Evolutionary conservation across 2,113 vertebrate species (phyloP).

Genomic region (Sylvietta virens): DNA sequence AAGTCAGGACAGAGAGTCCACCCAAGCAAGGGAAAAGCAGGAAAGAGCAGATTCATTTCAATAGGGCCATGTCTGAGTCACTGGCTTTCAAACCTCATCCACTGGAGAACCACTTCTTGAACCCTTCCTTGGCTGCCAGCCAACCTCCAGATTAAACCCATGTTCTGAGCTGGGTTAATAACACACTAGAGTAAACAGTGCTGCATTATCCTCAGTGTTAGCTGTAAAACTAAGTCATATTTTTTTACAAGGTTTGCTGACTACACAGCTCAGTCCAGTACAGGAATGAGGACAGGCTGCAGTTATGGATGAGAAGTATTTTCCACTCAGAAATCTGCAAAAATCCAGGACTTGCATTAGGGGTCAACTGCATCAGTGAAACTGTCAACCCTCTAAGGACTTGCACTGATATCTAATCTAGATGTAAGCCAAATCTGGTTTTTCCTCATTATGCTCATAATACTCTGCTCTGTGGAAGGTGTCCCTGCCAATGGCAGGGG

Average conservation of each 20-base stretch:
- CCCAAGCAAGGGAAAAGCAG: not conserved
- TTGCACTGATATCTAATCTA: too few relatives aligned
- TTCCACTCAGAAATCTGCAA: not conserved
- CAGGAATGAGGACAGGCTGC: not conserved
- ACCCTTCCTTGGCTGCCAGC: not conserved
- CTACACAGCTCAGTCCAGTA: not conserved
- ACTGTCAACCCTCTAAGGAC: not conserved
- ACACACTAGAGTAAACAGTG: not conserved
- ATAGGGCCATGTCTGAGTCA: not conserved
- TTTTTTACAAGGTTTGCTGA: not conserved
- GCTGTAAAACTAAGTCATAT: not conserved
- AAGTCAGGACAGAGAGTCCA: not conserved
- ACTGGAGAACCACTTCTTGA: not conserved
- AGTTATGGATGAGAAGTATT: not conserved
- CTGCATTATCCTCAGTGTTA: not conserved
- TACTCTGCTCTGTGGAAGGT: not conserved
- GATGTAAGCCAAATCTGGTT: not conserved
- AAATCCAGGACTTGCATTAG: not conserved
- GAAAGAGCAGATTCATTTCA: not conserved
- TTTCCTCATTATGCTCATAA: not conserved
- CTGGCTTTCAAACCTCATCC: not conserved
- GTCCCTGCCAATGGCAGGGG: not conserved
- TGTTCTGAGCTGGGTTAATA: not conserved
- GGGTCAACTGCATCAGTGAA: not conserved
- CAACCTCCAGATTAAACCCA: conserved; percentile 3